These are phyloP conservation scores for Thaleichthys pacificus DNA, from an alignment of 2,797 vertebrate genomes.

Conservation along the genomic window DNA sequence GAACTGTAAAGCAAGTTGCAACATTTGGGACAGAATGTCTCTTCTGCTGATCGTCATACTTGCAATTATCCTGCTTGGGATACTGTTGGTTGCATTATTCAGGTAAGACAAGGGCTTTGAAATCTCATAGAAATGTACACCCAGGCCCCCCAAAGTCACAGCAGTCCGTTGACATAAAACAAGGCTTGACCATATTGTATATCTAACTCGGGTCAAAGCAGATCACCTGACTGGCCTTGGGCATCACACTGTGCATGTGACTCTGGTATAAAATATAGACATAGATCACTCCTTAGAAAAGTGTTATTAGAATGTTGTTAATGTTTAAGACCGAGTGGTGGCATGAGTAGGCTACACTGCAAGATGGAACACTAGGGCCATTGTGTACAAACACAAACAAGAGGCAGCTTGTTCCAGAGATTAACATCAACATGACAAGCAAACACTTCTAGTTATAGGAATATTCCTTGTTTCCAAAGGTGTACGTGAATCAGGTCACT, in stretches of 20 bases:
- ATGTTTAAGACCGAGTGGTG: background rate
- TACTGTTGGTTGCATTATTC: slow-evolving; percentile 53
- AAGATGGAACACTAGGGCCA: slow-evolving; percentile 5
- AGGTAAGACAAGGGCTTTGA: slow-evolving; percentile 59
- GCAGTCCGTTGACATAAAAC: background rate
- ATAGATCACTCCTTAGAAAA: background rate
- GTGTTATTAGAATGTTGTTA: background rate
- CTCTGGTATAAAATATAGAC: background rate
- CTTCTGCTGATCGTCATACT: slow-evolving; percentile 62
- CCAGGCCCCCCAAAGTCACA: background rate
- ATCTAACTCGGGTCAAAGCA: background rate
- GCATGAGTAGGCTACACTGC: background rate
- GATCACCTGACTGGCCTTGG: background rate
- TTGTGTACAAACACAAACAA: slow-evolving; percentile 25
- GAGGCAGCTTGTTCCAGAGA: slow-evolving; percentile 17
- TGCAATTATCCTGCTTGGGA: slow-evolving; percentile 54
- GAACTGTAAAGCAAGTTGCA: slow-evolving; percentile 32
- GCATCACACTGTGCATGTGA: background rate
- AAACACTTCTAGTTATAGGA: background rate
- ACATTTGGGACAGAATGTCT: slow-evolving; percentile 70
- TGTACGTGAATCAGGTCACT: background rate
- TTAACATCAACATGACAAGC: background rate
- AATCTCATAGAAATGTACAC: background rate
- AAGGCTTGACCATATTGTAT: background rate
- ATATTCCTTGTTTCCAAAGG: background rate